Evolutionary conservation across 2,113 vertebrate species (phyloP).

Genomic region (Lota lota): DNA sequence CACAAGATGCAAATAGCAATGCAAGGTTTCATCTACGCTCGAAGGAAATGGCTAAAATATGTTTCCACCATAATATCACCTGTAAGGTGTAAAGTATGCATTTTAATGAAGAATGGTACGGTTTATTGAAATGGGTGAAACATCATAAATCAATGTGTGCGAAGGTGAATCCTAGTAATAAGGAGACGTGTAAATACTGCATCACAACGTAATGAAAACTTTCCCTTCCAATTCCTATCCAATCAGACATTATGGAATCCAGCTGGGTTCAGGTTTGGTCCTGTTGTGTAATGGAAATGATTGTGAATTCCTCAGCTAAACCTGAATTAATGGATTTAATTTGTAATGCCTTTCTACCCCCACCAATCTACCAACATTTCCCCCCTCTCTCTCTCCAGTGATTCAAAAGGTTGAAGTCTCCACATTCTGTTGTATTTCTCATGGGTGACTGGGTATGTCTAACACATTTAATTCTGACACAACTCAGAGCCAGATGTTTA

Average conservation of each 20-base stretch:
- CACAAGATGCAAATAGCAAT: slow-evolving; percentile 33
- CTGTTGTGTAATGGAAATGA: slow-evolving; percentile 33
- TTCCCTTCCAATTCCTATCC: slow-evolving; percentile 20
- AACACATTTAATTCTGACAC: slow-evolving; percentile 67
- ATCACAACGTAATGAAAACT: slow-evolving; percentile 20
- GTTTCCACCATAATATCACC: too few relatives aligned
- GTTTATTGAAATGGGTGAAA: too few relatives aligned
- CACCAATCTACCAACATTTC: slow-evolving; percentile 15
- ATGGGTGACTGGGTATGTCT: slow-evolving; percentile 61
- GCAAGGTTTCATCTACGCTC: too few relatives aligned
- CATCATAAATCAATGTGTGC: too few relatives aligned
- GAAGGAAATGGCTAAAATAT: slow-evolving; percentile 37
- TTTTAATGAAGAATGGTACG: too few relatives aligned
- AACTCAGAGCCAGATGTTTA: slow-evolving; percentile 73
- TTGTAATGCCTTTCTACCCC: slow-evolving; percentile 40
- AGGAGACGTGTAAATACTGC: not conserved
- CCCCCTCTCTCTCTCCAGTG: slow-evolving; percentile 30
- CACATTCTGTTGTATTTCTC: slow-evolving; percentile 60
- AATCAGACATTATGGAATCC: slow-evolving; percentile 4
- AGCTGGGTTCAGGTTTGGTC: slow-evolving; percentile 31
- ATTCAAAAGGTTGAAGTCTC: slow-evolving; percentile 60
- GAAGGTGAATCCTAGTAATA: too few relatives aligned
- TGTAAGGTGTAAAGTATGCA: too few relatives aligned
- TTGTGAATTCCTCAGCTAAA: slow-evolving; percentile 27
- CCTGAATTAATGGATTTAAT: slow-evolving; percentile 36